Evolutionary conservation across 1,140 invertebrate genomes (phyloP), one percentile per base, ranked within the genome.

Genomic region (Drosophila rhopaloa): DNA sequence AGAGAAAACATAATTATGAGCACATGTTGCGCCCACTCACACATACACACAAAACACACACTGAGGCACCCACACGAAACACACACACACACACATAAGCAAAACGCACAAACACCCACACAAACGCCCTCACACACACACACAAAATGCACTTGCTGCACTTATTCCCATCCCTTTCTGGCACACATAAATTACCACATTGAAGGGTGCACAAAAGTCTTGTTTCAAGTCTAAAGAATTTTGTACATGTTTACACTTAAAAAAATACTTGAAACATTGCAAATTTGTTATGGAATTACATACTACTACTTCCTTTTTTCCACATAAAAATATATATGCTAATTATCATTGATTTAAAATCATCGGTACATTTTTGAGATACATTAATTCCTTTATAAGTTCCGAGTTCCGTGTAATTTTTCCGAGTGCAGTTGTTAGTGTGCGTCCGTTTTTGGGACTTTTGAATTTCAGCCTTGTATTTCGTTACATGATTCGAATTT

Each of bases 401-500:
- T 10, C n/a, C 9, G 0, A 13, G 27, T 0, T 24, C n/a, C 16
- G 4, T 5, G 0, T 4, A 7, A 14, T n/a, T 51, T 51, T 5
- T 48, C 9, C 35, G 16, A 47, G 41, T 70, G 41, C 5, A 19
- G 14, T 2, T 16, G 58, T 54, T 29, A 29, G 47, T 29, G 8
- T 43, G 41, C 19, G 50, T 57, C 50, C 16, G 9, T 48, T 71
- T 70, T 16, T 41, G 68, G 44, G 50, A 72, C 78, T 66, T 86
- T 81, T 85, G 74, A 86, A 85, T 85, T 81, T 85, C 27, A 32
- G 75, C 61, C 71, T 44, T 85, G 79, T 88, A 88, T 88, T 88
- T 73, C 62, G 84, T 88, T 88, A 88, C 83, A 88, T 88, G 83
- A 79, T 88, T 88, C 84, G 83, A 88, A 88, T 88, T 88, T 88